Evolutionary conservation across 1,140 invertebrate species (phyloP).

Genomic region (Apis laboriosa): DNA sequence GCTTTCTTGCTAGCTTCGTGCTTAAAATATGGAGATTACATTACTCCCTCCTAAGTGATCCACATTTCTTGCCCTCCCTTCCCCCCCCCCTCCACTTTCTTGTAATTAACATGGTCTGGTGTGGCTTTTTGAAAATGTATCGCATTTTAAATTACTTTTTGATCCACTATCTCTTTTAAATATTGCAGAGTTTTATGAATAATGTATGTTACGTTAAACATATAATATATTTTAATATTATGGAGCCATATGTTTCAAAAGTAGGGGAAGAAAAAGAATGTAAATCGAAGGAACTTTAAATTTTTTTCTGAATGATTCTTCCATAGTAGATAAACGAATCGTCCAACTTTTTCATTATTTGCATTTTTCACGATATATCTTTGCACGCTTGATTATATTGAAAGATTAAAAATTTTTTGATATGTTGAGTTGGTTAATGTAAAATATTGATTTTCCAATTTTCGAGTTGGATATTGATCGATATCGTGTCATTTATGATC

Average conservation of each 20-base stretch:
- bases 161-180: too few relatives aligned
- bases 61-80: background rate
- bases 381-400: background rate
- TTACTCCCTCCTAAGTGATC: background rate
- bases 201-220: background rate
- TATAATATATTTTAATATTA: background rate
- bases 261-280: too few relatives aligned
- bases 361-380: too few relatives aligned
- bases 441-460: too few relatives aligned
- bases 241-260: background rate
- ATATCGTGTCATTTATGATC: too few relatives aligned
- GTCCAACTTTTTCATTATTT: background rate
- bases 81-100: too few relatives aligned
- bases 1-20: background rate
- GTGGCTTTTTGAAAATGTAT: background rate
- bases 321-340: background rate
- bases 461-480: too few relatives aligned
- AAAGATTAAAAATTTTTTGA: too few relatives aligned
- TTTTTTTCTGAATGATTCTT: background rate
- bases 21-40: conserved; percentile 21
- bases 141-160: background rate
- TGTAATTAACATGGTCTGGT: conserved; percentile 3
- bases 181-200: too few relatives aligned
- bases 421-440: too few relatives aligned
- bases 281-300: background rate